Evolutionary conservation across 2,797 vertebrate species (phyloP).

Genomic region (Peromyscus aztecus): DNA sequence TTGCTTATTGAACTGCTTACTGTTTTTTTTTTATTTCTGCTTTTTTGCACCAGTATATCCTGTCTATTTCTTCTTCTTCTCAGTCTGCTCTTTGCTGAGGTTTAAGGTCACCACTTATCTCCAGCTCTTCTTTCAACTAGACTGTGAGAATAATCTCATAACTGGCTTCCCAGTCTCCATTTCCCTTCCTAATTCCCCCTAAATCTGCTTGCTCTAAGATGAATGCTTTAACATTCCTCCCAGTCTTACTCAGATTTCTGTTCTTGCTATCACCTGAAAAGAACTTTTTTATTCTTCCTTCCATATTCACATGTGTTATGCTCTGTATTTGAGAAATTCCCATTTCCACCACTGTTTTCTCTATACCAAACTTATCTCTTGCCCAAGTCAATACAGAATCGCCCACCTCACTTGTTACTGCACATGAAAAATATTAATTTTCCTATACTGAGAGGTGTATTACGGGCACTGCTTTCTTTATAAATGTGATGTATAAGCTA

Average conservation of each 20-base stretch:
- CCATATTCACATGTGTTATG: neutral
- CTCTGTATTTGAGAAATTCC: slow-evolving; percentile 18
- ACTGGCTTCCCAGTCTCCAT: neutral
- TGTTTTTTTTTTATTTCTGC: neutral
- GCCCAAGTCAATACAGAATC: neutral
- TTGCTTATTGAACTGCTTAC: neutral
- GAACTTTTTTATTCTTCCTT: neutral
- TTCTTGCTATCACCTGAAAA: slow-evolving; percentile 32
- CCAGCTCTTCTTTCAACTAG: neutral
- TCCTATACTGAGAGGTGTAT: slow-evolving; percentile 11
- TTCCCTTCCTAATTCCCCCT: neutral
- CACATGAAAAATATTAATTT: slow-evolving; percentile 27
- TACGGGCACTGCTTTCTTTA: neutral
- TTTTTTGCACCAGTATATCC: neutral
- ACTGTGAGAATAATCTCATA: neutral
- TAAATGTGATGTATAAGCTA: slow-evolving; percentile 14
- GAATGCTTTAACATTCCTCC: neutral
- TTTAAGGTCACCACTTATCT: neutral
- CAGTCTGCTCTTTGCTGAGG: slow-evolving; percentile 14
- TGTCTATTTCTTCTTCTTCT: neutral
- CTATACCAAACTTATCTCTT: slow-evolving; percentile 53
- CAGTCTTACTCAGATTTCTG: slow-evolving; percentile 25
- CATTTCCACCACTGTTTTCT: slow-evolving; percentile 8
- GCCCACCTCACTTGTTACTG: slow-evolving; percentile 8
- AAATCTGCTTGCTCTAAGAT: slow-evolving; percentile 5